Evolutionary conservation across 1,140 invertebrate genomes (phyloP).

Genomic region (Pomacea maculata): DNA sequence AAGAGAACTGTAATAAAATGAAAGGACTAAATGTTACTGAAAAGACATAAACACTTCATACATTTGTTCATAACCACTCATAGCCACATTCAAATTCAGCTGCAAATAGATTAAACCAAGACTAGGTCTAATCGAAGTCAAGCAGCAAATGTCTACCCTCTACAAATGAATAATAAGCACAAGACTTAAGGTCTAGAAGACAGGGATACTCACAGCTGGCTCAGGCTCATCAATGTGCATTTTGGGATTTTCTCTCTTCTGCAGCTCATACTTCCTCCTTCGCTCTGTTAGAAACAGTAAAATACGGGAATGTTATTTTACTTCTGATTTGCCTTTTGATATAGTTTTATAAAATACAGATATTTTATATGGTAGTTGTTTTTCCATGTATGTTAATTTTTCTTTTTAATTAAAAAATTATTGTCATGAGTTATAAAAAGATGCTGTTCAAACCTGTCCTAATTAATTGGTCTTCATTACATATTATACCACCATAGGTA

Average conservation of each 20-base stretch:
- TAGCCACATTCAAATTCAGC: neutral
- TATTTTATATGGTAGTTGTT: too few species aligned
- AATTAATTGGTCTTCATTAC: neutral
- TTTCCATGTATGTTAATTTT: too few species aligned
- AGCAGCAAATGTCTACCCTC: too few species aligned
- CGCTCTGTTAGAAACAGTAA: conserved; percentile 39
- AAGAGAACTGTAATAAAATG: too few species aligned
- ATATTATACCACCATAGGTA: neutral
- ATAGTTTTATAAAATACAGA: too few species aligned
- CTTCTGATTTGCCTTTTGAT: too few species aligned
- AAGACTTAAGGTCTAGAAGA: neutral
- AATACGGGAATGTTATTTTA: too few species aligned
- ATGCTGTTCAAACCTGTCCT: neutral
- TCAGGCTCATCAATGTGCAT: conserved; percentile 55
- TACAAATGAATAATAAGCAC: neutral
- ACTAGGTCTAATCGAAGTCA: neutral
- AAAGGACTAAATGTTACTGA: too few species aligned
- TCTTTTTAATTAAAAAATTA: too few species aligned
- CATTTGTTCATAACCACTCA: too few species aligned
- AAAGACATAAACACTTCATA: too few species aligned
- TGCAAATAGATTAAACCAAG: neutral
- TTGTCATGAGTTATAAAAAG: too few species aligned
- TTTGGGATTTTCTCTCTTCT: conserved; percentile 59
- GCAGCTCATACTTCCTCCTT: conserved; percentile 57
- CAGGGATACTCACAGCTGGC: conserved; percentile 57